Evolutionary conservation across 2,888 invertebrate genomes (phyloP), one percentile per base, ranked within the genome.

Genomic region (Andrena marginata): DNA sequence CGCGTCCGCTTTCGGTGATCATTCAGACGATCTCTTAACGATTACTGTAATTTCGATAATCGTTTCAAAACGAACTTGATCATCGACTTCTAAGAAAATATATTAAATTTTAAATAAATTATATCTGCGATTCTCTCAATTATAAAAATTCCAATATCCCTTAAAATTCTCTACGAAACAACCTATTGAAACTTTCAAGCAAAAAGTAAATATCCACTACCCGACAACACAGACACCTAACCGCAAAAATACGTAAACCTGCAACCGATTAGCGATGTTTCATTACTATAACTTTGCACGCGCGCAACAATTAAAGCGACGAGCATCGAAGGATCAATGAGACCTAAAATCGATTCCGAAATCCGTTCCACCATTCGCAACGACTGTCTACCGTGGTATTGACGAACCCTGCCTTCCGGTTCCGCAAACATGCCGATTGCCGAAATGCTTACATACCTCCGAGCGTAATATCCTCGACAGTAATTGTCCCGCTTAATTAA

Each of bases 401-500:
- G 31, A 56, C n/a, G 7, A 13, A 13, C 2, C 16, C 20, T 16
- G 31, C n/a, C 51, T 62, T 13, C 8, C 31, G 49, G 62, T 60
- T 42, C 60, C 3, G 6, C 29, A 67, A 23, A 16, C 60, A 54
- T 1, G 42, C 23, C 29, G 26, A 5, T 7, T n/a, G 42, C 23
- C 6, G 3, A 31, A 51, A 42, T 26, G 51, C 42, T 80, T 51
- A 33, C 42, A 42, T 42, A 42, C 51, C 29, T 60, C 48, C 4
- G 10, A 23, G 10, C 33, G 0, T 49, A 65, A 20, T 67, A 16
- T 42, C 54, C 33, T 42, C 35, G 29, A 59, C 63, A 72, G 78
- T 77, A 42, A 42, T 72, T 62, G 20, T 62, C 20, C 8, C 16
- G 0, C 13, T 16, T 29, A 67, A 77, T 77, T 72, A 72, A 63